Evolutionary conservation across 2,888 invertebrate genomes (phyloP).

Genomic region (Octonoba sinensis): DNA sequence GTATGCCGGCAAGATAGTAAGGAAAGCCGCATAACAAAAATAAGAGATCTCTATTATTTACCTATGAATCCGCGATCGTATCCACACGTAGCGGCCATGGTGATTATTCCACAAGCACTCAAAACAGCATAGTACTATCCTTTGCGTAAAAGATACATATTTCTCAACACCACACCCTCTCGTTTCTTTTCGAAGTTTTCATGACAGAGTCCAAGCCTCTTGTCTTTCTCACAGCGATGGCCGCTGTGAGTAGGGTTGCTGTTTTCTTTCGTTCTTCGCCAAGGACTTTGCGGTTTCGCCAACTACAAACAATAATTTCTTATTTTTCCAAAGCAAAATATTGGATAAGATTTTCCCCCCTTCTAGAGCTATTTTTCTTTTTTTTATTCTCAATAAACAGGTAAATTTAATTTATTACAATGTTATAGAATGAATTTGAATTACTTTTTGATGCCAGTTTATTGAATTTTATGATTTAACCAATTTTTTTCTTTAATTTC

Average conservation of each 20-base stretch:
- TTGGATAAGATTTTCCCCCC: too few species aligned
- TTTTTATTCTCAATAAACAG: too few species aligned
- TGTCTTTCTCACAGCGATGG: slow-evolving; percentile 47
- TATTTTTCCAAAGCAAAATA: too few species aligned
- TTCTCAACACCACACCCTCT: slow-evolving; percentile 58
- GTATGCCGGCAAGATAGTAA: slow-evolving; percentile 34
- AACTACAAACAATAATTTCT: not conserved
- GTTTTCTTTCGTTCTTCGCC: slow-evolving; percentile 16
- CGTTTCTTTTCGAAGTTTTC: slow-evolving; percentile 7
- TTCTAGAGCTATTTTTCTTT: too few species aligned
- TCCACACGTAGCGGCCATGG: slow-evolving; percentile 52
- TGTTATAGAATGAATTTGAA: too few species aligned
- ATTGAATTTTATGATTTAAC: too few species aligned
- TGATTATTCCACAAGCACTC: slow-evolving; percentile 44
- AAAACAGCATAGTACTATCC: slow-evolving; percentile 51
- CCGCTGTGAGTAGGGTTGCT: slow-evolving; percentile 53
- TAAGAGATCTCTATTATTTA: not conserved
- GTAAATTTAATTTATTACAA: too few species aligned
- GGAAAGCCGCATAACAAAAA: slow-evolving; percentile 13
- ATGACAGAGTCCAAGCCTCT: slow-evolving; percentile 22
- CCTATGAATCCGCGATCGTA: slow-evolving; percentile 60
- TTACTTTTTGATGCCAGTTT: too few species aligned
- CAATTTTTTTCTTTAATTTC: too few species aligned
- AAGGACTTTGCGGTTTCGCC: slow-evolving; percentile 7
- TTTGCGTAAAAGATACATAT: slow-evolving; percentile 47